Percentiles rank a stretch among this genome's conserved stretches.
These are phyloP conservation scores for Microtus oregoni DNA, from an alignment of 2,113 vertebrate species.

Conservation along the genomic window DNA sequence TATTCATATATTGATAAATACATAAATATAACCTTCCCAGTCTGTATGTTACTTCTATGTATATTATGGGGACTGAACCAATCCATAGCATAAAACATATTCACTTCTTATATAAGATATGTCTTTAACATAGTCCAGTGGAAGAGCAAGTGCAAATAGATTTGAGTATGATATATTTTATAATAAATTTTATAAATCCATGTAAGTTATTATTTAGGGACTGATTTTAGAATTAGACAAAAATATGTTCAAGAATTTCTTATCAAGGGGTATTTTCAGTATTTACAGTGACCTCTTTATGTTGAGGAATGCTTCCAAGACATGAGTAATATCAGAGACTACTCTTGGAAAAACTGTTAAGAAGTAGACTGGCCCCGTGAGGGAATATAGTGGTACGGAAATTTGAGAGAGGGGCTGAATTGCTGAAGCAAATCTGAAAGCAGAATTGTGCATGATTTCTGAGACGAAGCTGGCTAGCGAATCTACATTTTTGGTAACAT, in stretches of 20 bases:
- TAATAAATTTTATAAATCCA: background rate
- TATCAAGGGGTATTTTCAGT: background rate
- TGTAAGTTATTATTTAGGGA: background rate
- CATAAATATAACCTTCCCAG: background rate
- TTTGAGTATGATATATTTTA: background rate
- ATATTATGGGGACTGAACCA: background rate
- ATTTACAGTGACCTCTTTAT: background rate
- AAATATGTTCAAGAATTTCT: slow-evolving; percentile 10
- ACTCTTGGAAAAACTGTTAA: background rate
- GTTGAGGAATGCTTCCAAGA: background rate
- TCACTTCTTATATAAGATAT: background rate
- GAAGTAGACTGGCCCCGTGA: background rate
- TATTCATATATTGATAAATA: background rate
- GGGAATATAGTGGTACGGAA: background rate
- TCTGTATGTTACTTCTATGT: background rate
- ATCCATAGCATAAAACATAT: background rate
- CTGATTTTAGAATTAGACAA: slow-evolving; percentile 9
- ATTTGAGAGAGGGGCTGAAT: background rate
- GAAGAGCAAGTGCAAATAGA: background rate
- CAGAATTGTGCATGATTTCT: background rate
- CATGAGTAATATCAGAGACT: background rate
- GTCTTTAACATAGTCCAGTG: background rate
- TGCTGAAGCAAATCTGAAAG: background rate
- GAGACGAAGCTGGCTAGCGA: background rate
- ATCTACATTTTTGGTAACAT: background rate